Evolutionary conservation across 2,888 invertebrate species (phyloP), one percentile per base, ranked within the genome.

Genomic region (Xestia rhomboidea): DNA sequence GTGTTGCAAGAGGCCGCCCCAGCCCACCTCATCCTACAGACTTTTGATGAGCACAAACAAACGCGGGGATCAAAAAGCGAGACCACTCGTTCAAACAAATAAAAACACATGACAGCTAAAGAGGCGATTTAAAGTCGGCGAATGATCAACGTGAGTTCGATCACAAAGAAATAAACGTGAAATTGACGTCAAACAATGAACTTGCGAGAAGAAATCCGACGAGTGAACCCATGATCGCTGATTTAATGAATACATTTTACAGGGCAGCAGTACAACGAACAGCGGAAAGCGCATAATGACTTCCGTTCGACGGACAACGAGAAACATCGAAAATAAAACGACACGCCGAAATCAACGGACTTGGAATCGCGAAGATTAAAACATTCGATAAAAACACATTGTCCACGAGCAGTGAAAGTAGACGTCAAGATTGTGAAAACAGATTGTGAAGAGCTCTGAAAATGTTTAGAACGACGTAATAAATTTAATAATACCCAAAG

Each of bases 271-370:
- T 93, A 95, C 93, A 91, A 89, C 90, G 92, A 88, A 90, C 93
- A 92, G 92, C 95, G 95, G 95, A 95, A 95, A 96, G 93, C 94
- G 96, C 94, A 96, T 96, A 96, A 96, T 96, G 94, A 96, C 93
- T 96, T 96, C 96, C 96, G 95, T 90, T 93, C 92, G 90, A 80
- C 91, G 90, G 92, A 92, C 93, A 91, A 91, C 93, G 93, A 94
- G 94, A 94, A 95, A 93, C 93, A 93, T 93, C 92, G 87, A 95
- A 95, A 95, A 94, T 93, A 94, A 95, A 95, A 94, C 90, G 83
- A 90, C 86, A 83, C 83, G 86, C 84, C 77, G 85, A 90, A 90
- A 89, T 85, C 81, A 87, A 88, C 83, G 72, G 80, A 83, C 79
- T 87, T 82, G 66, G 79, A 85, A 89, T 88, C 62, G 86, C 81